These are phyloP conservation scores for Tangara arthus DNA, from an alignment of 2,797 vertebrate genomes.

Conservation along the genomic window DNA sequence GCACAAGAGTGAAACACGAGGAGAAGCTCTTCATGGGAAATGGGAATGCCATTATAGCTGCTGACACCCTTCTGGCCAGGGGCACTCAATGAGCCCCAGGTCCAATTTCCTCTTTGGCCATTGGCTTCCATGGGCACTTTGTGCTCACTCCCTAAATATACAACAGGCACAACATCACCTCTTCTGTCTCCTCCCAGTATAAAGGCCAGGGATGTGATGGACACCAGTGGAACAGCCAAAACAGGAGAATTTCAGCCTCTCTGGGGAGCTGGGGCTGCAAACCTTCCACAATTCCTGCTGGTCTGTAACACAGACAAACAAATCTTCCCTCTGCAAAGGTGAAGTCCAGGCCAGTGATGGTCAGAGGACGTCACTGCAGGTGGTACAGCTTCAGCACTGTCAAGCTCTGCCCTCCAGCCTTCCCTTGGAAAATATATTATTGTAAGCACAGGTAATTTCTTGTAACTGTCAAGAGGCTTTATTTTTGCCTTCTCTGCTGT, in stretches of 20 bases:
- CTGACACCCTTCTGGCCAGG: background rate
- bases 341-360: background rate
- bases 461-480: background rate
- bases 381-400: background rate
- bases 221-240: background rate
- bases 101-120: background rate
- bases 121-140: background rate
- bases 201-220: background rate
- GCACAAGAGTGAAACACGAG: background rate
- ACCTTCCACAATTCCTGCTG: background rate
- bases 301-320: background rate
- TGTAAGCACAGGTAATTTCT: conserved; percentile 4
- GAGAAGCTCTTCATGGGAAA: background rate
- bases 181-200: background rate
- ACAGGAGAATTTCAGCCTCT: background rate
- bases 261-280: background rate
- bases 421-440: background rate
- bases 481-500: background rate
- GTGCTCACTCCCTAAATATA: background rate
- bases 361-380: background rate
- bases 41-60: background rate
- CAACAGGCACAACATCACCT: background rate
- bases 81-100: background rate
- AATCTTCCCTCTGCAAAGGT: background rate
- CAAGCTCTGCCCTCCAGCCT: background rate